Evolutionary conservation across 2,113 vertebrate genomes (phyloP).

Genomic region (Chionis minor): DNA sequence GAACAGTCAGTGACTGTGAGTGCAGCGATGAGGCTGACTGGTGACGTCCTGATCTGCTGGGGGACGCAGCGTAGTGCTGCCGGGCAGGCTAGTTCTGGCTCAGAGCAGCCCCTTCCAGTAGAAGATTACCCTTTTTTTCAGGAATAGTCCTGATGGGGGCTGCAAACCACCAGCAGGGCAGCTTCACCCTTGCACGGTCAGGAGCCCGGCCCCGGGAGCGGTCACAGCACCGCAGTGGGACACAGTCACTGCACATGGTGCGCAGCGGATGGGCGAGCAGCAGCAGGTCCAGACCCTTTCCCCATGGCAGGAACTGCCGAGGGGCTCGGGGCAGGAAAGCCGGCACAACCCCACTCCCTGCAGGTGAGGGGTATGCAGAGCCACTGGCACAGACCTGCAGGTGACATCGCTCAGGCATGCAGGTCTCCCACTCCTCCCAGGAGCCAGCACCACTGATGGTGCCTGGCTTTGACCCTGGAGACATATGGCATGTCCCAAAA

Average conservation of each 20-base stretch:
- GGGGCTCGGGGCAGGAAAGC: rapidly evolving
- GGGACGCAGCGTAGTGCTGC: rapidly evolving
- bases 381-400: background rate
- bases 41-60: background rate
- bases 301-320: rapidly evolving
- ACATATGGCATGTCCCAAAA: rapidly evolving
- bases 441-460: background rate
- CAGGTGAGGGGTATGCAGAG: rapidly evolving
- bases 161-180: background rate
- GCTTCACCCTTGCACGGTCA: rapidly evolving
- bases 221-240: slow-evolving; percentile 76
- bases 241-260: slow-evolving; percentile 64
- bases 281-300: background rate
- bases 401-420: rapidly evolving
- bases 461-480: background rate
- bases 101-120: background rate
- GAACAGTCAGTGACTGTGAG: rapidly evolving
- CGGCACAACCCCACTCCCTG: rapidly evolving
- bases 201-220: slow-evolving; percentile 69
- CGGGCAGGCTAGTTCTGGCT: background rate
- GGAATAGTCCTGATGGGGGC: background rate
- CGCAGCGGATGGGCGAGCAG: rapidly evolving
- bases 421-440: rapidly evolving
- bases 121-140: background rate
- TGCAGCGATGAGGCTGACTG: background rate